Percentiles rank a stretch among this genome's conserved stretches.
Conservation (phyloP, 1,140 invertebrate genomes). For the Rhopalosiphum padi region DNA sequence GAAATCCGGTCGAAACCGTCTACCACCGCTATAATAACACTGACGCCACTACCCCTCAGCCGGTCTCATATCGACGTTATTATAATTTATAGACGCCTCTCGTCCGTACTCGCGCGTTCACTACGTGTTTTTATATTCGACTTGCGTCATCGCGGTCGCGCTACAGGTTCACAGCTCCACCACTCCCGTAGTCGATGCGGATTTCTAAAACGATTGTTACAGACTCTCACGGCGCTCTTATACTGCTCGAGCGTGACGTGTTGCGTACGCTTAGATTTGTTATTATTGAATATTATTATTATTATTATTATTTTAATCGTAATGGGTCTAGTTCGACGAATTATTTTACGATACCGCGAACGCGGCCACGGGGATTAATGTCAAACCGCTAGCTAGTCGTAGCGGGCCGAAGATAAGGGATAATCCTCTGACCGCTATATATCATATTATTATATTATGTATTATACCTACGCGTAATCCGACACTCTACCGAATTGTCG, state of each 20-base stretch:
- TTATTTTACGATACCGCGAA: slow-evolving; percentile 6
- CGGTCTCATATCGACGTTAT: neutral
- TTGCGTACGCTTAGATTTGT: neutral
- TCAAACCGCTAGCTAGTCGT: neutral
- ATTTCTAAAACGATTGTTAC: neutral
- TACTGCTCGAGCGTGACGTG: neutral
- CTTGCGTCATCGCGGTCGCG: neutral
- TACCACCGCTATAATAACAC: too few relatives aligned
- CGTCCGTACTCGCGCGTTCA: neutral
- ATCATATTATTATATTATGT: neutral
- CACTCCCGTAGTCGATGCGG: neutral
- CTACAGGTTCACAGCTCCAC: neutral
- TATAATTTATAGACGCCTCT: neutral
- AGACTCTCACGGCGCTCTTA: neutral
- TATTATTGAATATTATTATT: slow-evolving; percentile 11
- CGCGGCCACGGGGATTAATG: neutral
- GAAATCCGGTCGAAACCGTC: neutral
- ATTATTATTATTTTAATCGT: neutral
- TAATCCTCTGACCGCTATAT: neutral
- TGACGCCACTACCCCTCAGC: neutral
- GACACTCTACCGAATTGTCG: neutral
- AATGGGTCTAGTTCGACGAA: neutral
- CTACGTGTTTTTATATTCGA: neutral
- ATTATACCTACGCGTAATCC: neutral
- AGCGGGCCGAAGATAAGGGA: neutral